A percentile compares a stretch with the other conserved stretches of the same genome.
Evolutionary conservation across 1,140 invertebrate genomes (phyloP).

Genomic region (Babylonia areolata): DNA sequence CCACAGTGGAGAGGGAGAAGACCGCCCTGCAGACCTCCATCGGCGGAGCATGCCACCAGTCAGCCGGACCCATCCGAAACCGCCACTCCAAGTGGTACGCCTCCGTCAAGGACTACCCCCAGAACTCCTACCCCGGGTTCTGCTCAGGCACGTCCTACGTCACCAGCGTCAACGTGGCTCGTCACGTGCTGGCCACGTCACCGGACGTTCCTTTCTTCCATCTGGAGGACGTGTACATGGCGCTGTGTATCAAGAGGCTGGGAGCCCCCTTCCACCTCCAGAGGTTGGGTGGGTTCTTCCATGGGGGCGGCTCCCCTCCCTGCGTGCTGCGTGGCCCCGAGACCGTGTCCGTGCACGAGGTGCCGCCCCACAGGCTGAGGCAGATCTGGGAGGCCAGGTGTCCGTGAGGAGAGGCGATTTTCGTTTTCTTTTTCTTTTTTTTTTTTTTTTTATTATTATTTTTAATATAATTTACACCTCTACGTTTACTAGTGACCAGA

Average conservation of each 20-base stretch:
- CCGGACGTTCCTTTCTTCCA: constrained; percentile 70
- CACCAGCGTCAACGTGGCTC: constrained; percentile 70
- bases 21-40: constrained; percentile 34
- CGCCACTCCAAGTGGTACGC: constrained; percentile 75
- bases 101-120: constrained; percentile 66
- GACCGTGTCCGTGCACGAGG: constrained; percentile 45
- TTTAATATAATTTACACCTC: too few species aligned
- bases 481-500: too few species aligned
- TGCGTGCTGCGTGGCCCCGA: constrained; percentile 34
- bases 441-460: too few species aligned
- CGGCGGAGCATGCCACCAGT: constrained; percentile 42
- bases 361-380: constrained; percentile 17
- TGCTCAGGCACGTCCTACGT: constrained; percentile 76
- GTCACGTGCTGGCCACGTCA: constrained; percentile 64
- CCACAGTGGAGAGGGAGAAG: constrained; percentile 31
- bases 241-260: constrained; percentile 58
- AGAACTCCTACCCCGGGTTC: constrained; percentile 71
- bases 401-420: too few species aligned
- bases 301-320: not conserved
- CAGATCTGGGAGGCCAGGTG: constrained; percentile 44
- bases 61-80: constrained; percentile 57
- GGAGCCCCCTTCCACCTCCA: constrained; percentile 36
- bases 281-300: constrained; percentile 42
- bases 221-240: constrained; percentile 75
- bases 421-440: too few species aligned